phyloP scores from a whole-genome alignment of 2,113 vertebrate species.

The Uropsilus gracilis region DNA sequence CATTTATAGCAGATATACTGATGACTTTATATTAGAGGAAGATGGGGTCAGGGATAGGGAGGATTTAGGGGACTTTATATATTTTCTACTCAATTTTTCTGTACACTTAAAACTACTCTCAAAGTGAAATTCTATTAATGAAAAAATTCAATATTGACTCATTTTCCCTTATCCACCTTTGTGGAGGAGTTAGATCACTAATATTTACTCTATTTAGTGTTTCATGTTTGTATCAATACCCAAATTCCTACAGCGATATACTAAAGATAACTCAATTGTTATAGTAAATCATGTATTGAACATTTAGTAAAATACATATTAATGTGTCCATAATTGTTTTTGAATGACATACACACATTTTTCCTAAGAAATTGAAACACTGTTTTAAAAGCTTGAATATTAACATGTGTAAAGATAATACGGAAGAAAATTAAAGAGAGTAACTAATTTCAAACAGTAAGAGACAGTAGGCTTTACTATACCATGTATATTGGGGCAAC shows the following conservation, averaged over 20 bases:
- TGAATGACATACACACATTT: not conserved
- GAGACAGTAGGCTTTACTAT: not conserved
- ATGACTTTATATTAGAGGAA: not conserved
- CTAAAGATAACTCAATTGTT: not conserved
- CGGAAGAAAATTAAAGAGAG: not conserved
- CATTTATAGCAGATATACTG: not conserved
- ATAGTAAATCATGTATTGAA: not conserved
- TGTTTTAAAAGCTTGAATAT: not conserved
- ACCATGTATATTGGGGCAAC: no score
- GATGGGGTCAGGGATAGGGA: fast-evolving
- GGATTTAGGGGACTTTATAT: not conserved
- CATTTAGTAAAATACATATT: not conserved
- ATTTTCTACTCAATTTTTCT: not conserved
- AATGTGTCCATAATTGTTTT: not conserved
- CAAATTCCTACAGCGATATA: not conserved
- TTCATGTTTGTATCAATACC: not conserved
- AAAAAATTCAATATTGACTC: not conserved
- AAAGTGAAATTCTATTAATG: not conserved
- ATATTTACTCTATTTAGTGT: not conserved
- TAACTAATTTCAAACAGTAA: slow-evolving; percentile 3
- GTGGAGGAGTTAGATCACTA: not conserved
- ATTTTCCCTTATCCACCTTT: not conserved
- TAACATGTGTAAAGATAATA: not conserved
- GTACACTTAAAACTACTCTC: not conserved
- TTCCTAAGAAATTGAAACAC: not conserved